Conservation (phyloP, 2,113 vertebrate species). For the Coptodon bakossiorum region DNA sequence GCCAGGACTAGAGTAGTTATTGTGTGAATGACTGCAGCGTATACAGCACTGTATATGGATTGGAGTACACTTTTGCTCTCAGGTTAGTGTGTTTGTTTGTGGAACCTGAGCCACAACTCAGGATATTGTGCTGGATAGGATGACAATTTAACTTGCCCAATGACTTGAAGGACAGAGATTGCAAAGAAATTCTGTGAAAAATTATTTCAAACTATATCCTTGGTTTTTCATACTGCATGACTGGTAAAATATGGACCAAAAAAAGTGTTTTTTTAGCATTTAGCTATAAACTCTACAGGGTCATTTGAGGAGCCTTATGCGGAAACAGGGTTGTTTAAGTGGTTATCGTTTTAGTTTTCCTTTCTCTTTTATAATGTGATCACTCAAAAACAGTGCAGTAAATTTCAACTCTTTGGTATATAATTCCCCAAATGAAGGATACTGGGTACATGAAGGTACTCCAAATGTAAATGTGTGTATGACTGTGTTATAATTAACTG, state of each 20-base stretch:
- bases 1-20: constrained; percentile 27
- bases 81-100: constrained; percentile 66
- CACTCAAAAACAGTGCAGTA: constrained; percentile 19
- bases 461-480: constrained; percentile 70
- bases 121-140: constrained; percentile 44
- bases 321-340: constrained; percentile 69
- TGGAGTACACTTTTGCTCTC: constrained; percentile 61
- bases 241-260: constrained; percentile 37
- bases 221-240: constrained; percentile 39
- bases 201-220: constrained; percentile 11
- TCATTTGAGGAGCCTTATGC: constrained; percentile 56
- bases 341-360: constrained; percentile 19
- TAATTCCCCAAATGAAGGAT: constrained; percentile 41
- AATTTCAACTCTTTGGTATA: constrained; percentile 24
- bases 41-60: constrained; percentile 51
- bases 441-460: constrained; percentile 48
- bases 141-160: constrained; percentile 16
- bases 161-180: constrained; percentile 5
- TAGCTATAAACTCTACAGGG: constrained; percentile 51
- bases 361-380: constrained; percentile 40
- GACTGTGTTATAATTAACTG: constrained; percentile 61
- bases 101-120: constrained; percentile 61
- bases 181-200: constrained; percentile 2
- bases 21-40: constrained; percentile 47
- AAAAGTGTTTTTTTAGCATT: not conserved